Evolutionary conservation across 2,888 invertebrate species (phyloP).

Genomic region (Cryptocephalus moraei): DNA sequence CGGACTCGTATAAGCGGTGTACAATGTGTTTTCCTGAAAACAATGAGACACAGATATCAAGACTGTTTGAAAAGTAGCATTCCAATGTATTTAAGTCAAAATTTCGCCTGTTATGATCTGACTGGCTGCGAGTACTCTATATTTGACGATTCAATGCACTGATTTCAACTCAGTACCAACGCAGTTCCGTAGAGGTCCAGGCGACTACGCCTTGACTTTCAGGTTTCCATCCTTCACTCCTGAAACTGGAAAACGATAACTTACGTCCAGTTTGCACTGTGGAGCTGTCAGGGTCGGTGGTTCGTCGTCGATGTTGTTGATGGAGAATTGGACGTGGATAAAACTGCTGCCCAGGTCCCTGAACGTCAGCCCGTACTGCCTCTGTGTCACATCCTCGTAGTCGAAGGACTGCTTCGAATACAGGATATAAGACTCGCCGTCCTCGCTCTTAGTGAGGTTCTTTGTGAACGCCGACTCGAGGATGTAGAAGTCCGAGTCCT

Average conservation of each 20-base stretch:
- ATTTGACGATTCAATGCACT: too few relatives aligned
- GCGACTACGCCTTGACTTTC: too few relatives aligned
- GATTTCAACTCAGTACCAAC: too few relatives aligned
- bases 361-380: neutral
- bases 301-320: slow-evolving; percentile 18
- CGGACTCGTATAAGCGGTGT: slow-evolving; percentile 5
- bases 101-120: too few relatives aligned
- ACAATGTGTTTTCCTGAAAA: slow-evolving; percentile 14
- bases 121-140: too few relatives aligned
- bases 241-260: neutral
- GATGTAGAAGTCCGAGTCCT: too few relatives aligned
- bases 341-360: neutral
- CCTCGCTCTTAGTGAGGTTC: too few relatives aligned
- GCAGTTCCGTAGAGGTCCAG: too few relatives aligned
- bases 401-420: neutral
- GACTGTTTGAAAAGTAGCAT: too few relatives aligned
- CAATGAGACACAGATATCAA: neutral
- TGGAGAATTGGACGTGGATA: slow-evolving; percentile 4
- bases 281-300: slow-evolving; percentile 12
- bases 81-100: too few relatives aligned
- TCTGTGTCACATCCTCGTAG: neutral
- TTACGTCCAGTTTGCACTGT: slow-evolving; percentile 15
- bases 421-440: neutral
- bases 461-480: too few relatives aligned
- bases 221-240: too few relatives aligned